Base-by-base conservation (phyloP, 2,113 vertebrate genomes). In the Aramus guarauna region DNA sequence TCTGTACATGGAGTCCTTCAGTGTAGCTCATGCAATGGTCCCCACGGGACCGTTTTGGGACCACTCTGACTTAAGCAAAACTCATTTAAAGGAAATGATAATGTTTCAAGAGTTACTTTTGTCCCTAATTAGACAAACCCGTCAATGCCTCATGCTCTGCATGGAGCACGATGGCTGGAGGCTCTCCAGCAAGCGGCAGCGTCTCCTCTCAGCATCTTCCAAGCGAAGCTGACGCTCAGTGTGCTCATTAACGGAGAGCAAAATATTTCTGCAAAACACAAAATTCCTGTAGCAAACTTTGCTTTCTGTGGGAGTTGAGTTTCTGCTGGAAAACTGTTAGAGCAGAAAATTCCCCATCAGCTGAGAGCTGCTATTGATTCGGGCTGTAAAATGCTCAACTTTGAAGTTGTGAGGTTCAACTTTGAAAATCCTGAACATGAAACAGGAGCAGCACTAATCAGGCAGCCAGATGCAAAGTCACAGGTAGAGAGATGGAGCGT, bases 1-100 rank as follows among this genome's bases (percentile, higher is more conserved):
- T 26, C 43, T 4, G 19, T 4, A 4, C 0, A 0, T 0, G 39
- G 80, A 29, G 30, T 47, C 18, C 22, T 11, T 53, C 34, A 0
- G 2, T 0, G 41, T 4, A 55, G 69, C 48, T 82, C 62, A 15
- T 0, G 16, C 6, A 1, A 41, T 12, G 34, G 48, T 10, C 50
- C 30, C 56, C 6, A 1, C 0, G 1, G 68, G 36, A 18, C 27
- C 39, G 0, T 24, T 92, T 34, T 30, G 72, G 79, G 58, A 60
- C 18, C 12, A 0, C 19, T 67, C 9, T 1, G 60, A 12, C 22
- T 55, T 41, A 6, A 34, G 30, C 23, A 34, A 27, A 75, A 26
- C 48, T 67, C 67, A 9, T 58, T 84, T 23, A 9, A n/a, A 68
- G 47, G 74, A 37, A 36, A 71, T 2, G 9, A 15, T 10, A 11